Base-by-base conservation (phyloP, 2,113 vertebrate species). In the Sylvia atricapilla region DNA sequence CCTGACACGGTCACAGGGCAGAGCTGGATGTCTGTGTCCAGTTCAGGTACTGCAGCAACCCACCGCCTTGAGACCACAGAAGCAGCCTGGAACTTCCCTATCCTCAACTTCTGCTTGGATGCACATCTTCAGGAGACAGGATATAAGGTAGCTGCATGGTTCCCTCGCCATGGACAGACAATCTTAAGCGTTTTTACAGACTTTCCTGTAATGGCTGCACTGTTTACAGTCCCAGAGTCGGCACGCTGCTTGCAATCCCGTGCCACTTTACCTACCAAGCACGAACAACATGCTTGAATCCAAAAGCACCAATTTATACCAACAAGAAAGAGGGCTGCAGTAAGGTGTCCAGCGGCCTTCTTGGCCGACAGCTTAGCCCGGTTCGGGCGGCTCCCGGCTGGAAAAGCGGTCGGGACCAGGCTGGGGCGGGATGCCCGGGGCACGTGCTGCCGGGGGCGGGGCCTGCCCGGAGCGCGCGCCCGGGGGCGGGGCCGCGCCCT, bases 111-210 rank as follows among this genome's bases (percentile, higher is more conserved):
- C 64, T 7, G 28, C 59, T 28, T 3, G 4, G 22, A 63, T 4
- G 9, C 15, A 20, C 21, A 12, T 8, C 60, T 76, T 52, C 53
- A 53, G 56, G 23, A 46, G 14, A 55, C 46, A 43, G 13, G 3
- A 17, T 17, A 15, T 0, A 1, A 78, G 12, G 20, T 3, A 4
- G 25, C 46, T 13, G 12, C 9, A 4, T 1, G 7, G 46, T 1
- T 43, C 46, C 33, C 5, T 6, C 1, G 0, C 47, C 74, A 39
- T 3, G 1, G 11, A 24, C 59, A 17, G 27, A 6, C 39, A 85
- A 53, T 14, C 50, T 19, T 23, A 25, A 18, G 13, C 74, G 24
- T 31, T 41, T 63, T 5, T 11, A 33, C 28, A 86, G 33, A n/a
- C 58, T 69, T 39, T 41, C 64, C 41, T 44, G 24, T 37, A 49